A percentile compares a stretch with the other conserved stretches of the same genome.
Conservation (phyloP, 2,888 invertebrate species). For the Meloe dianella region DNA sequence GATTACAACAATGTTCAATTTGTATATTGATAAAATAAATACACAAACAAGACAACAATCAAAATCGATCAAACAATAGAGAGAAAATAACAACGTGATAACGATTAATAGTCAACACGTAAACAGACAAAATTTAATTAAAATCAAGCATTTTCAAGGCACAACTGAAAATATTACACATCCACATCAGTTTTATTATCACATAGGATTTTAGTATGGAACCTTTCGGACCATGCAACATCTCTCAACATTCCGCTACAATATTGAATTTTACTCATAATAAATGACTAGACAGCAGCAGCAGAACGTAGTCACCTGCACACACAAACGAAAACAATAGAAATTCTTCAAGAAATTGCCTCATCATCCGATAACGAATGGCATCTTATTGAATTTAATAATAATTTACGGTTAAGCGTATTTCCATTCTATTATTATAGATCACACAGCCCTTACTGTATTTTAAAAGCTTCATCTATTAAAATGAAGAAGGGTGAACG, state of each 20-base stretch:
- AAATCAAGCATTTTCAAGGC: not conserved
- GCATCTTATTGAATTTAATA: conserved; percentile 39
- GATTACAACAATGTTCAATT: not conserved
- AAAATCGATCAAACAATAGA: no score
- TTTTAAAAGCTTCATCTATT: not conserved
- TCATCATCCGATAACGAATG: conserved; percentile 40
- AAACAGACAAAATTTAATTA: conserved; percentile 5
- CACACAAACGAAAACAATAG: conserved; percentile 35
- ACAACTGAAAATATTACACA: not conserved
- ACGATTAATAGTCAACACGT: not conserved
- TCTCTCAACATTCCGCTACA: conserved; percentile 31
- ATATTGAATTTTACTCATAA: conserved; percentile 41
- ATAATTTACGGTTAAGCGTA: conserved; percentile 34
- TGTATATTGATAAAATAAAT: not conserved
- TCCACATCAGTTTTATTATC: not conserved
- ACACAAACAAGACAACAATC: not conserved
- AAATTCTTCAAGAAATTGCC: conserved; percentile 37
- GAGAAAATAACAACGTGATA: not conserved
- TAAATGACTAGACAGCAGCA: conserved; percentile 34
- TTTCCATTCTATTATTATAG: conserved; percentile 21
- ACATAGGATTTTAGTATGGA: conserved; percentile 3
- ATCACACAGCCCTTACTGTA: not conserved
- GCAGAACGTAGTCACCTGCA: conserved; percentile 32
- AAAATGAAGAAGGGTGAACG: not conserved
- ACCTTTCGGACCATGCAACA: not conserved